phyloP scores from a whole-genome alignment of 2,888 invertebrate genomes.

The Tuberolachnus salignus region DNA sequence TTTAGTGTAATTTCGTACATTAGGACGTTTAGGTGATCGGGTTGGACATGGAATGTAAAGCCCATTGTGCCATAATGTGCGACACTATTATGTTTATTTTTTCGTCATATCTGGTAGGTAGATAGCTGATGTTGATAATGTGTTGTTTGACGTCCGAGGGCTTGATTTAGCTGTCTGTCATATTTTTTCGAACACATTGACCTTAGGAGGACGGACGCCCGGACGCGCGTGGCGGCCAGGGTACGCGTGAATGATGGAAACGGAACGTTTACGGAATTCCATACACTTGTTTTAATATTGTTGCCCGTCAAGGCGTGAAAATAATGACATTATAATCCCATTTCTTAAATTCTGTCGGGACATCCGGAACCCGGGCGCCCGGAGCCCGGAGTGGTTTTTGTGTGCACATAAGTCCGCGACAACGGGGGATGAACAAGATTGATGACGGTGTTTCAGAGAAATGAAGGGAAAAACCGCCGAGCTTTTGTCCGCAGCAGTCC shows the following conservation, averaged over 20 bases:
- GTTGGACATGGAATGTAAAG: too few relatives aligned
- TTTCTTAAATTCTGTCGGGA: slow-evolving; percentile 55
- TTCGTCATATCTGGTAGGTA: too few relatives aligned
- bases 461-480: slow-evolving; percentile 53
- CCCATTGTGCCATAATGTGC: too few relatives aligned
- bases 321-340: slow-evolving; percentile 56
- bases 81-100: too few relatives aligned
- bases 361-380: slow-evolving; percentile 49
- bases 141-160: background rate
- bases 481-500: slow-evolving; percentile 50
- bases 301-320: slow-evolving; percentile 54
- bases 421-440: slow-evolving; percentile 55
- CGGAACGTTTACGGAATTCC: slow-evolving; percentile 45
- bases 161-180: background rate
- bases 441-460: slow-evolving; percentile 54
- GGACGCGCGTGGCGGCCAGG: background rate
- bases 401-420: slow-evolving; percentile 54
- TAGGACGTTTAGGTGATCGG: too few relatives aligned
- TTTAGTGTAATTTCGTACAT: too few relatives aligned
- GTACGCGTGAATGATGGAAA: background rate
- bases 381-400: slow-evolving; percentile 53
- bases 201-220: background rate
- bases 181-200: background rate
- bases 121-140: background rate
- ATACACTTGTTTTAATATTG: slow-evolving; percentile 56